Evolutionary conservation across 1,140 invertebrate genomes (phyloP).

Genomic region (Zaprionus nigranus): DNA sequence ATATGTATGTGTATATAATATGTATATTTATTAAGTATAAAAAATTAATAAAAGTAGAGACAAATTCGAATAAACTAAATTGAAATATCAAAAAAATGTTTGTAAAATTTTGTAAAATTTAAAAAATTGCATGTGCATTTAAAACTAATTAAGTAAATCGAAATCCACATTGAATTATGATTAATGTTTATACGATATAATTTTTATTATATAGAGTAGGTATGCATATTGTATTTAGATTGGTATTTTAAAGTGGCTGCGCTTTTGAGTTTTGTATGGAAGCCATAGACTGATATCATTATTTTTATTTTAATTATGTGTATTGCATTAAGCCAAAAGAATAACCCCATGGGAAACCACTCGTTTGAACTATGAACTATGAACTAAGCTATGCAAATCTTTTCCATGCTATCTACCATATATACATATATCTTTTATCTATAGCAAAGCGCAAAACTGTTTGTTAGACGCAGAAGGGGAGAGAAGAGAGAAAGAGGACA

Average conservation of each 20-base stretch:
- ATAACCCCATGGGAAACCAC: conserved; percentile 64
- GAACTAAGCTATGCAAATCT: conserved; percentile 62
- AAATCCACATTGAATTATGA: conserved; percentile 23
- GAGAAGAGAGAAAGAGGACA: background rate
- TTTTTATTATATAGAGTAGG: conserved; percentile 29
- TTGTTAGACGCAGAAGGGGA: conserved; percentile 68
- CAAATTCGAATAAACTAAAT: conserved; percentile 42
- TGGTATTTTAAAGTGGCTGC: conserved; percentile 58
- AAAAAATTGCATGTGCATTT: conserved; percentile 58
- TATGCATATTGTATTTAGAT: conserved; percentile 23
- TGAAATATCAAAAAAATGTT: conserved; percentile 69
- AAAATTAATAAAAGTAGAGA: conserved; percentile 66
- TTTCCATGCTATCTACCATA: conserved; percentile 52
- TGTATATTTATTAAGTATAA: conserved; percentile 78
- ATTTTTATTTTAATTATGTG: conserved; percentile 21
- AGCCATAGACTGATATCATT: conserved; percentile 24
- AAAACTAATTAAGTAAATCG: conserved; percentile 70
- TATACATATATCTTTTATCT: conserved; percentile 1
- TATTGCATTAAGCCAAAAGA: conserved; percentile 30
- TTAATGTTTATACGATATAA: conserved; percentile 24
- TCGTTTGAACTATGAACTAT: conserved; percentile 64
- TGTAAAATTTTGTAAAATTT: conserved; percentile 37
- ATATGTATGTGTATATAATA: conserved; percentile 63
- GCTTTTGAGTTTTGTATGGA: conserved; percentile 44
- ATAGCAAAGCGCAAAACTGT: conserved; percentile 52